phyloP scores from a whole-genome alignment of 2,888 invertebrate species.

The Habrosyne pyritoides region DNA sequence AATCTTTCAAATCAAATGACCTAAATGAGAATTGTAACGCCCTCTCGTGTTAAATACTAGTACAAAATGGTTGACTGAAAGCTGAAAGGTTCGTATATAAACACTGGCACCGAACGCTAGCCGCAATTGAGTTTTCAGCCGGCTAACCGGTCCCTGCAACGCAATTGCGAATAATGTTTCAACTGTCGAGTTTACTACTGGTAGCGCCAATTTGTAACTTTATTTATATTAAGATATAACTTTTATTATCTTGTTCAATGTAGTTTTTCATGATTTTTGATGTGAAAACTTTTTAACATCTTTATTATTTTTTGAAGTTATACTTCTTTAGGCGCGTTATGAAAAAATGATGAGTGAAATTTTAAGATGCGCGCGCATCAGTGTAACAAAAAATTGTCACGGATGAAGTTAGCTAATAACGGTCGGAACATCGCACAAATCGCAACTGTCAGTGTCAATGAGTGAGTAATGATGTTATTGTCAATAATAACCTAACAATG shows the following conservation, averaged over 20 bases:
- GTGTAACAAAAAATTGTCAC: too few relatives aligned
- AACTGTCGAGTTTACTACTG: neutral
- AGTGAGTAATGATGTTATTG: too few relatives aligned
- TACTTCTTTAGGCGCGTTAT: too few relatives aligned
- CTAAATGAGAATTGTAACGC: constrained; percentile 36
- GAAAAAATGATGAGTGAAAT: too few relatives aligned
- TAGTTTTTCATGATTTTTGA: neutral
- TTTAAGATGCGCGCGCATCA: too few relatives aligned
- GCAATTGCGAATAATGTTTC: neutral
- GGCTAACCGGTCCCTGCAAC: neutral
- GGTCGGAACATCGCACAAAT: too few relatives aligned
- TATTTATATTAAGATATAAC: neutral
- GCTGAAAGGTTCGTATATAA: constrained; percentile 50
- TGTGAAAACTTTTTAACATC: too few relatives aligned
- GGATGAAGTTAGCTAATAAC: too few relatives aligned
- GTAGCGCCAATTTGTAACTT: neutral
- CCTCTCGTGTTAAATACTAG: constrained; percentile 45
- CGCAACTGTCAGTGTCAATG: too few relatives aligned
- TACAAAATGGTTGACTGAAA: constrained; percentile 54
- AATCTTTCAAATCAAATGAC: neutral
- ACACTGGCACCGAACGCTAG: constrained; percentile 16
- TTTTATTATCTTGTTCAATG: neutral
- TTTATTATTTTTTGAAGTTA: too few relatives aligned
- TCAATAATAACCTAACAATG: too few relatives aligned
- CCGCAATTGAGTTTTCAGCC: constrained; percentile 4